phyloP scores from a whole-genome alignment of 1,140 invertebrate species.

The Batillaria attramentaria region DNA sequence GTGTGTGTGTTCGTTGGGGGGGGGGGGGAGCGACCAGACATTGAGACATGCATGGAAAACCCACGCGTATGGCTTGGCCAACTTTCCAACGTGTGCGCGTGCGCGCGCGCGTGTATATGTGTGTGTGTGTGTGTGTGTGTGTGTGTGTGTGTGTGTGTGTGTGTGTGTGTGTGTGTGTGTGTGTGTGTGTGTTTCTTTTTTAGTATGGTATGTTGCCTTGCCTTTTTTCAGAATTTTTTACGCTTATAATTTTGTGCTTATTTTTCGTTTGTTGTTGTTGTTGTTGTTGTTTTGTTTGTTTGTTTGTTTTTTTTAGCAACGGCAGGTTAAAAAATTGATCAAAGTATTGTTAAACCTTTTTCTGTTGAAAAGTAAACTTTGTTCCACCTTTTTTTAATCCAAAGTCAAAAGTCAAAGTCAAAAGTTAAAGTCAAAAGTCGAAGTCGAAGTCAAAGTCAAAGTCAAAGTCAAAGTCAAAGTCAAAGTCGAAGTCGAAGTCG shows the following conservation, averaged over 20 bases:
- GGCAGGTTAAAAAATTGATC: not conserved
- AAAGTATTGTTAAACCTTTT: not conserved
- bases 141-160: not conserved
- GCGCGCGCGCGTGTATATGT: not conserved
- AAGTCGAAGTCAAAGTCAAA: no score
- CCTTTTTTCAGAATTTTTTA: not conserved
- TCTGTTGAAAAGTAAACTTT: no score
- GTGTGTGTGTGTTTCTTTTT: not conserved
- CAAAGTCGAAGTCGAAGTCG: no score
- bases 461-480: no score
- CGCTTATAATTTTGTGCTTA: not conserved
- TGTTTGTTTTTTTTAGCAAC: not conserved
- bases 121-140: not conserved
- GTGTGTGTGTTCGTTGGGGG: not conserved
- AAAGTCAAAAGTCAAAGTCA: no score
- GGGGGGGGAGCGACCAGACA: not conserved
- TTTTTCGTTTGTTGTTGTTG: no score
- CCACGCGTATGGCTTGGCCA: not conserved
- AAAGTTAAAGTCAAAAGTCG: no score
- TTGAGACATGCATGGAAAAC: not conserved
- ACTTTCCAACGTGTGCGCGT: not conserved
- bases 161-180: not conserved
- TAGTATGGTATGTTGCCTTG: not conserved
- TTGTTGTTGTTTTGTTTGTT: no score
- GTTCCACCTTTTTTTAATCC: no score